These are phyloP conservation scores for Odontomyia ornata DNA, from an alignment of 2,888 invertebrate genomes.

Conservation along the genomic window DNA sequence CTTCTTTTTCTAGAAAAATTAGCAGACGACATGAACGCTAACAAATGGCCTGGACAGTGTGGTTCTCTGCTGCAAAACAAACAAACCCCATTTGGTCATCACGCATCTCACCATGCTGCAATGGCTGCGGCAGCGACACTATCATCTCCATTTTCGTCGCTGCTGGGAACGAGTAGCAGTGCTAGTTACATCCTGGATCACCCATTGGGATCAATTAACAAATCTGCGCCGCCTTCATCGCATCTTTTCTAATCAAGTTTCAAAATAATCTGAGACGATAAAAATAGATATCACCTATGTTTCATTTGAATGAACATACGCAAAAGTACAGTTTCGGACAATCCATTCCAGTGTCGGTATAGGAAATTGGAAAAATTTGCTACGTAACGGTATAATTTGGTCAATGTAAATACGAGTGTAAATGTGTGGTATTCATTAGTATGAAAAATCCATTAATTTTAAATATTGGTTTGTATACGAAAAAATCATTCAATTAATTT, in stretches of 20 bases:
- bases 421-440: conserved; percentile 16
- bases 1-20: conserved; percentile 50
- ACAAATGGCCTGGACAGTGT: conserved; percentile 52
- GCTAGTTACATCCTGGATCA: conserved; percentile 53
- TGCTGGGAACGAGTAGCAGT: conserved; percentile 51
- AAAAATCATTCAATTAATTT: not conserved
- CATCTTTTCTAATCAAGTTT: conserved; percentile 40
- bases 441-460: conserved; percentile 19
- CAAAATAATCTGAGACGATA: not conserved
- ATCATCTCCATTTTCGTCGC: conserved; percentile 52
- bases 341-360: not conserved
- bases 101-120: conserved; percentile 51
- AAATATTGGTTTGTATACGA: conserved; percentile 42
- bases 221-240: conserved; percentile 31
- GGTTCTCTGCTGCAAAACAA: conserved; percentile 50
- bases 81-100: conserved; percentile 47
- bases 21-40: conserved; percentile 50
- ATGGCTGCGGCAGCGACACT: conserved; percentile 51
- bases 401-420: conserved; percentile 23
- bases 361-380: too few species aligned
- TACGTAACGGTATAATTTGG: not conserved
- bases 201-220: conserved; percentile 51
- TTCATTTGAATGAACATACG: not conserved
- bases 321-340: too few species aligned
- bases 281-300: not conserved